phyloP scores from a whole-genome alignment of 2,113 vertebrate species.

The Tautogolabrus adspersus region DNA sequence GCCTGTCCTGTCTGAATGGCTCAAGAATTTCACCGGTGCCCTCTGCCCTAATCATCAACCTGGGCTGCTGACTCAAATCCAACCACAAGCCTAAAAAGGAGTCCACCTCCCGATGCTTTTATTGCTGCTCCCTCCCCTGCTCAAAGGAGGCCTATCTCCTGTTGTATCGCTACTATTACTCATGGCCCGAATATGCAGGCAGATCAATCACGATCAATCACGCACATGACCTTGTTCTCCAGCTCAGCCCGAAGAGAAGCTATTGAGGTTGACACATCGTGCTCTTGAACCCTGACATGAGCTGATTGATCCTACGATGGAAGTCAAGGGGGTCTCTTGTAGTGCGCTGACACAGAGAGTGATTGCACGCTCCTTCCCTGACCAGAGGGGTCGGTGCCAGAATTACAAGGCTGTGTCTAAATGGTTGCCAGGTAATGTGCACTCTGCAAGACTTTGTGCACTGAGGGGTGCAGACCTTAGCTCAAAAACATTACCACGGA shows the following conservation, averaged over 20 bases:
- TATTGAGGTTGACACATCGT: constrained; percentile 77
- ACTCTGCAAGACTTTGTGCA: constrained; percentile 37
- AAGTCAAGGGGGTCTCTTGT: constrained; percentile 63
- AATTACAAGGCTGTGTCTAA: constrained; percentile 53
- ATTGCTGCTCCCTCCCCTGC: constrained; percentile 40
- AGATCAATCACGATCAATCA: constrained; percentile 80
- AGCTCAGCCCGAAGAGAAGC: constrained; percentile 56
- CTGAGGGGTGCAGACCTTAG: constrained; percentile 37
- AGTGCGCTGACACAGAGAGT: constrained; percentile 54
- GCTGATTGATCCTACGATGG: constrained; percentile 75
- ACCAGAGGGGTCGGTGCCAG: constrained; percentile 61
- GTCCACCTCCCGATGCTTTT: constrained; percentile 64
- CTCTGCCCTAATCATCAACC: constrained; percentile 75
- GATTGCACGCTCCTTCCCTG: constrained; percentile 70
- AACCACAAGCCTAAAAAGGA: constrained; percentile 74
- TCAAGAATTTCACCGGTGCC: constrained; percentile 64
- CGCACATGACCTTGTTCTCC: constrained; percentile 70
- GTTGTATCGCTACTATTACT: constrained; percentile 74
- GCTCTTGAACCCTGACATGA: constrained; percentile 60
- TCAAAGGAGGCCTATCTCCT: constrained; percentile 47
- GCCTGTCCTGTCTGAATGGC: constrained; percentile 72
- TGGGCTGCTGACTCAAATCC: constrained; percentile 64
- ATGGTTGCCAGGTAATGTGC: constrained; percentile 74
- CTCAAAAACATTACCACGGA: constrained; percentile 71
- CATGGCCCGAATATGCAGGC: constrained; percentile 74